Percentiles rank a stretch among this genome's conserved stretches.
phyloP scores from a whole-genome alignment of 1,140 invertebrate genomes.

The Nautilus pompilius region DNA sequence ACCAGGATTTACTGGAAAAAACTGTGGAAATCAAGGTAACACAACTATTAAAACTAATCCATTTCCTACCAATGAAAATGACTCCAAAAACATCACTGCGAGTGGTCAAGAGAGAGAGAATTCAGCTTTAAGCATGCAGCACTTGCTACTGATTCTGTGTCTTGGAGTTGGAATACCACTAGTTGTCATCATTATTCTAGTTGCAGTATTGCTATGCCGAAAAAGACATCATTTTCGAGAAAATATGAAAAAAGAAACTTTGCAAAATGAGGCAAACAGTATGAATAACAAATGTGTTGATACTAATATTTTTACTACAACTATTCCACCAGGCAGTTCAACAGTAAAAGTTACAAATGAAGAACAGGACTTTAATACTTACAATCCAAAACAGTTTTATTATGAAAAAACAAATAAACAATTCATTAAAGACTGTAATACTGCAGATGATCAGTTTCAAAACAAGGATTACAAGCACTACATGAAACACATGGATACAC shows the following conservation, averaged over 20 bases:
- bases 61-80: background rate
- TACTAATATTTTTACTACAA: constrained; percentile 25
- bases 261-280: constrained; percentile 41
- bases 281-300: constrained; percentile 41
- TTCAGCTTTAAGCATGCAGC: constrained; percentile 21
- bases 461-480: constrained; percentile 11
- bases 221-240: constrained; percentile 16
- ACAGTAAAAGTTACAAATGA: constrained; percentile 37
- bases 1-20: constrained; percentile 19
- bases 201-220: constrained; percentile 33
- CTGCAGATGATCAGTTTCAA: constrained; percentile 7
- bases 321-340: constrained; percentile 13
- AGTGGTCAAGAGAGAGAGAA: constrained; percentile 6
- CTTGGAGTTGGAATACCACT: constrained; percentile 46
- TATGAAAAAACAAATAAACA: background rate
- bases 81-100: no score
- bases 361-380: constrained; percentile 25
- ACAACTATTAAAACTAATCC: background rate
- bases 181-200: constrained; percentile 36
- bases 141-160: constrained; percentile 41
- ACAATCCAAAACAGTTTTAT: constrained; percentile 14
- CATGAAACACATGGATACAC: constrained; percentile 8
- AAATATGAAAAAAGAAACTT: constrained; percentile 35
- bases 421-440: background rate
- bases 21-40: constrained; percentile 8